These are phyloP conservation scores for Plutella xylostella DNA, from an alignment of 2,888 invertebrate genomes.

Conservation along the genomic window DNA sequence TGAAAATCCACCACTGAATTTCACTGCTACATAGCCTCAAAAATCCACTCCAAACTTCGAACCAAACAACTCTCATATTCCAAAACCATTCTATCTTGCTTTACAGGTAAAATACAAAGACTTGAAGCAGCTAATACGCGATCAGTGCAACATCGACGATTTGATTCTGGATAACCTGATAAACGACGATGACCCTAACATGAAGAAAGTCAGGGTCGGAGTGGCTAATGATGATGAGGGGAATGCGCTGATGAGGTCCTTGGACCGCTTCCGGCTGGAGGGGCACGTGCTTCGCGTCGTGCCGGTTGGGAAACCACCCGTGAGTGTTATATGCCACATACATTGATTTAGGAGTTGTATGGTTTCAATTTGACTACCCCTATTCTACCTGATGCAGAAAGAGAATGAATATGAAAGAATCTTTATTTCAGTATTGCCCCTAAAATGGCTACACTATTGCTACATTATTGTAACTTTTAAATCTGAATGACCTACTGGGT, in stretches of 20 bases:
- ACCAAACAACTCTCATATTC: too few species aligned
- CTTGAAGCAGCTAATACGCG: constrained; percentile 40
- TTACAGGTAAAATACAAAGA: constrained; percentile 48
- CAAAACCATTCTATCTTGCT: constrained; percentile 14
- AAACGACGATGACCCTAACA: constrained; percentile 27
- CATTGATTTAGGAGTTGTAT: not conserved
- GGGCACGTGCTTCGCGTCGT: constrained; percentile 35
- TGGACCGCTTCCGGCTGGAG: constrained; percentile 39
- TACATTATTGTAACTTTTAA: not conserved
- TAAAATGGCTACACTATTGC: not conserved
- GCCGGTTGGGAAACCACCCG: constrained; percentile 34
- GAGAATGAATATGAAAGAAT: not conserved
- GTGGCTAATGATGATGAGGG: constrained; percentile 43
- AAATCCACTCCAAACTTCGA: not conserved
- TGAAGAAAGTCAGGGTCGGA: constrained; percentile 48
- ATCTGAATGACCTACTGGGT: not conserved
- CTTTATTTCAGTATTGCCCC: not conserved
- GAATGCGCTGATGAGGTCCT: constrained; percentile 35
- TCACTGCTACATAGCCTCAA: not conserved
- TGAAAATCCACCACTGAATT: not conserved
- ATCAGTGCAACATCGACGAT: constrained; percentile 43
- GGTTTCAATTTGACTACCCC: not conserved
- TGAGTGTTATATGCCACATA: constrained; percentile 11
- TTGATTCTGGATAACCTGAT: constrained; percentile 47
- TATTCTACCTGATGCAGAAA: not conserved